These are phyloP conservation scores for Varanus komodoensis DNA, from an alignment of 2,113 vertebrate genomes.

Conservation along the genomic window DNA sequence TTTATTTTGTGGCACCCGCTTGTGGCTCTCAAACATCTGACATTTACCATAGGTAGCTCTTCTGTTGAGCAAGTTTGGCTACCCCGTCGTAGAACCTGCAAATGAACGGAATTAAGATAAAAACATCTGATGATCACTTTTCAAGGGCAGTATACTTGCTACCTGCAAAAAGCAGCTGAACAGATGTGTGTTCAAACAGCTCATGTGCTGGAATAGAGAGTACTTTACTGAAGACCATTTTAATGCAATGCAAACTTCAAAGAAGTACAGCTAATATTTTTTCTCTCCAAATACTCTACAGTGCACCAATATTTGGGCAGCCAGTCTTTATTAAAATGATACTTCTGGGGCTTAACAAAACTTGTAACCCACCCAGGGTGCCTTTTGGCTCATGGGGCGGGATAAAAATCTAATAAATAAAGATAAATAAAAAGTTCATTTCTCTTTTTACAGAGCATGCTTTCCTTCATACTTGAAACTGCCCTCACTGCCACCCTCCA, in stretches of 20 bases:
- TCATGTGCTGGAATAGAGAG: background rate
- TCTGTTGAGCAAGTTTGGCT: too few species aligned
- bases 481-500: background rate
- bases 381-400: too few species aligned
- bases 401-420: too few species aligned
- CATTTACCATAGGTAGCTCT: too few species aligned
- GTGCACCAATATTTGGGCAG: background rate
- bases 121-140: background rate
- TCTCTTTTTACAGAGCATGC: background rate
- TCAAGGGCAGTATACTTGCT: background rate
- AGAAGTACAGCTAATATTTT: background rate
- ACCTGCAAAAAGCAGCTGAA: background rate
- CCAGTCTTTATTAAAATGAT: background rate
- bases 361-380: too few species aligned
- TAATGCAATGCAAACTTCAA: background rate
- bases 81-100: accelerated
- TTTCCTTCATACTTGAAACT: background rate
- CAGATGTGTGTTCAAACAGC: background rate
- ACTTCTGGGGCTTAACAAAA: background rate
- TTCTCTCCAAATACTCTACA: background rate
- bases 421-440: too few species aligned
- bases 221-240: background rate
- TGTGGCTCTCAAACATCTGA: too few species aligned
- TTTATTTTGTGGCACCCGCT: too few species aligned
- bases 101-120: background rate